Evolutionary conservation across 2,797 vertebrate species (phyloP).

Genomic region (Anabas testudineus): DNA sequence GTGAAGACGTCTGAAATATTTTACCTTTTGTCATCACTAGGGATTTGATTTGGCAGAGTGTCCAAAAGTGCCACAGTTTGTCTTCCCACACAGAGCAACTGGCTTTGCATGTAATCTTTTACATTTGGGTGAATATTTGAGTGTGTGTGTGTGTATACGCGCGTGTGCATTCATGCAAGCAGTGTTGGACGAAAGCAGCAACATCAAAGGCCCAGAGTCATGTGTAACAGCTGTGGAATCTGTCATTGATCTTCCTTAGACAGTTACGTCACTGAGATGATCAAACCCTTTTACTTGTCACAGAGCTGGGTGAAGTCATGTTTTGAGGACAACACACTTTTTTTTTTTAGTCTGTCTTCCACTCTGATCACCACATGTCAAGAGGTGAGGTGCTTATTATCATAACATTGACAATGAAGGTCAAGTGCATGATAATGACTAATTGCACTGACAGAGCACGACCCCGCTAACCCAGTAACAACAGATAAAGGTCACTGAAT

Average conservation of each 20-base stretch:
- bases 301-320: constrained; percentile 20
- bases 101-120: constrained; percentile 41
- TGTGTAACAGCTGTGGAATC: constrained; percentile 50
- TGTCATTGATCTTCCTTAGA: constrained; percentile 52
- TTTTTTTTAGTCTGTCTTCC: too few relatives aligned
- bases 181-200: constrained; percentile 31
- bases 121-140: constrained; percentile 24
- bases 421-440: too few relatives aligned
- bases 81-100: constrained; percentile 46
- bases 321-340: background rate
- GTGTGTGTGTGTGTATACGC: background rate
- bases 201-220: constrained; percentile 55
- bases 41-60: constrained; percentile 58
- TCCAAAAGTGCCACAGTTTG: constrained; percentile 48
- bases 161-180: constrained; percentile 34
- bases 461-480: too few relatives aligned
- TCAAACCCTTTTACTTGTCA: constrained; percentile 13
- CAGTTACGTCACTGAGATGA: constrained; percentile 39
- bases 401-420: too few relatives aligned
- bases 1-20: constrained; percentile 40
- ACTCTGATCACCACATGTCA: too few relatives aligned
- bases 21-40: constrained; percentile 38
- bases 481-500: too few relatives aligned
- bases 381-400: too few relatives aligned
- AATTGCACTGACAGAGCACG: too few relatives aligned